A percentile compares a stretch with the other conserved stretches of the same genome.
These are phyloP conservation scores for Sminthurinus signatus DNA, from an alignment of 1,140 invertebrate species.

Conservation along the genomic window DNA sequence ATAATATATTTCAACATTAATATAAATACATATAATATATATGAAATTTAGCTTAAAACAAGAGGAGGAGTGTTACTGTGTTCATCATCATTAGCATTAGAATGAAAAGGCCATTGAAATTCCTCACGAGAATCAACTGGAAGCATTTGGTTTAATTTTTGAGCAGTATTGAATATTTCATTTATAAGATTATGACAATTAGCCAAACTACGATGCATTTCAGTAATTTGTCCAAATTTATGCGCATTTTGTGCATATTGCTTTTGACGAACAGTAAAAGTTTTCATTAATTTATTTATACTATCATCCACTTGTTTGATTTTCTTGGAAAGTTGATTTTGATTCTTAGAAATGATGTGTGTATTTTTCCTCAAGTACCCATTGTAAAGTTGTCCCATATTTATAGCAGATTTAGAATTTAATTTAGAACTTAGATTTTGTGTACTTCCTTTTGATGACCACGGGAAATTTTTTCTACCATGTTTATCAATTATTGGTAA, in stretches of 20 bases:
- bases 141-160: constrained; percentile 72
- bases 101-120: too few relatives aligned
- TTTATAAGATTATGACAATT: constrained; percentile 73
- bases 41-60: too few relatives aligned
- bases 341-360: constrained; percentile 10
- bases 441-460: constrained; percentile 15
- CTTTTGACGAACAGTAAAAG: constrained; percentile 71
- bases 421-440: constrained; percentile 24
- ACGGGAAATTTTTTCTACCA: constrained; percentile 1
- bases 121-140: too few relatives aligned
- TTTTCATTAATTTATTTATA: constrained; percentile 59
- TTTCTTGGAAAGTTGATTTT: constrained; percentile 9
- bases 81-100: too few relatives aligned
- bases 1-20: too few relatives aligned
- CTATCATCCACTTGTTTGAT: constrained; percentile 55
- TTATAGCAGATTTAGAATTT: constrained; percentile 6
- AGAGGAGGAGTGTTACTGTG: too few relatives aligned
- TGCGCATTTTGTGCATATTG: constrained; percentile 75
- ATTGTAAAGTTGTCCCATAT: constrained; percentile 21
- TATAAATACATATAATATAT: too few relatives aligned
- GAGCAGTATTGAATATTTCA: constrained; percentile 62
- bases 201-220: constrained; percentile 65
- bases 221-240: constrained; percentile 70
- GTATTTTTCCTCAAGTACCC: constrained; percentile 10
- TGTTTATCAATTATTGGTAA: constrained; percentile 30